Evolutionary conservation across 1,140 invertebrate species (phyloP).

Genomic region (Drosophila pachea): DNA sequence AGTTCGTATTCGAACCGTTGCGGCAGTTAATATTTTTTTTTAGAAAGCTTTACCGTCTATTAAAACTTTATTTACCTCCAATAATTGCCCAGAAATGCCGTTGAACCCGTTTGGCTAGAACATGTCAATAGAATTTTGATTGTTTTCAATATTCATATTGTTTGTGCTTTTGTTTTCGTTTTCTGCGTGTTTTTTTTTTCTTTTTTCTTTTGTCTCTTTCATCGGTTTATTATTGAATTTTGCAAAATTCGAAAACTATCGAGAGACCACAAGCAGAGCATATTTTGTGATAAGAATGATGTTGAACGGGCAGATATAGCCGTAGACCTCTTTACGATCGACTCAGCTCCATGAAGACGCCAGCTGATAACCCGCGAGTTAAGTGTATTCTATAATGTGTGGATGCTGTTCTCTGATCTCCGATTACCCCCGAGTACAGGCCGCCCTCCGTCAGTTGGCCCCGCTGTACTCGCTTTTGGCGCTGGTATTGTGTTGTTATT

Average conservation of each 20-base stretch:
- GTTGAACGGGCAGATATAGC: background rate
- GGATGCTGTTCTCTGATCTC: slow-evolving; percentile 51
- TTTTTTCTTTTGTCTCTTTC: background rate
- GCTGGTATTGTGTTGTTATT: slow-evolving; percentile 43
- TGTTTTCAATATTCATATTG: slow-evolving; percentile 22
- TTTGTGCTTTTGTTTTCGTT: background rate
- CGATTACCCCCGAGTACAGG: slow-evolving; percentile 36
- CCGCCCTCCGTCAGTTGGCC: slow-evolving; percentile 19
- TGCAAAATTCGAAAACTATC: background rate
- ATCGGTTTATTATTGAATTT: background rate
- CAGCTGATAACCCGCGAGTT: slow-evolving; percentile 58
- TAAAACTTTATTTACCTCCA: slow-evolving; percentile 54
- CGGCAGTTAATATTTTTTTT: background rate
- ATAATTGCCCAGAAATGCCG: slow-evolving; percentile 73
- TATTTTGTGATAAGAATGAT: background rate
- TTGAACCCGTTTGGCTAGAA: slow-evolving; percentile 72
- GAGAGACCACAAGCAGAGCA: slow-evolving; percentile 14
- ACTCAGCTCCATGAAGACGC: slow-evolving; percentile 22
- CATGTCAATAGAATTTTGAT: slow-evolving; percentile 55
- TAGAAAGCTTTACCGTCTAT: slow-evolving; percentile 28
- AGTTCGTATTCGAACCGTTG: too few relatives aligned
- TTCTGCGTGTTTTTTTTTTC: background rate
- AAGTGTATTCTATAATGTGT: slow-evolving; percentile 25
- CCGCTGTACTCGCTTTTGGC: slow-evolving; percentile 49
- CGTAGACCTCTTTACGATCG: background rate